Evolutionary conservation across 2,888 invertebrate species (phyloP).

Genomic region (Vesta saturnalis): DNA sequence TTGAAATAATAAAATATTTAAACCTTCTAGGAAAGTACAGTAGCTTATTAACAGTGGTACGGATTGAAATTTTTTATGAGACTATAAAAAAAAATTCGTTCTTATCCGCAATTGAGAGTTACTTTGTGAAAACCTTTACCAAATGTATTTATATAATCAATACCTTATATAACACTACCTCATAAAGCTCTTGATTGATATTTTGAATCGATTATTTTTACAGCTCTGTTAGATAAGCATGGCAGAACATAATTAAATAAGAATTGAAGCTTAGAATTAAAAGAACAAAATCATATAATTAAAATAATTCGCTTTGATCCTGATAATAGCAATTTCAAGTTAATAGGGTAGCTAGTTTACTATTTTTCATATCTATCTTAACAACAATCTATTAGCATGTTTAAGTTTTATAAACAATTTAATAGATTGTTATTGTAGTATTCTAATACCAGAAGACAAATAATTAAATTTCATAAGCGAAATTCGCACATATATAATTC

Average conservation of each 20-base stretch:
- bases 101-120: too few species aligned
- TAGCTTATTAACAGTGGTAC: too few species aligned
- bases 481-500: slow-evolving; percentile 16
- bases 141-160: too few species aligned
- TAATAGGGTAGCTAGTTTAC: slow-evolving; percentile 34
- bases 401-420: slow-evolving; percentile 20
- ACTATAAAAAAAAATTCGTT: too few species aligned
- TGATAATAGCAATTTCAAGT: slow-evolving; percentile 33
- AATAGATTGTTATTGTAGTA: slow-evolving; percentile 33
- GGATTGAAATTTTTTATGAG: too few species aligned
- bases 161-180: too few species aligned
- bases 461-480: slow-evolving; percentile 32
- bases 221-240: slow-evolving; percentile 34
- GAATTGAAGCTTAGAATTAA: slow-evolving; percentile 16
- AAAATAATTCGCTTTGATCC: slow-evolving; percentile 31
- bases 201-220: slow-evolving; percentile 30
- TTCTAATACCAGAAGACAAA: slow-evolving; percentile 36
- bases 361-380: slow-evolving; percentile 38
- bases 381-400: slow-evolving; percentile 26
- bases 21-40: too few species aligned
- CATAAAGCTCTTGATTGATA: background rate
- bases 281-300: slow-evolving; percentile 21
- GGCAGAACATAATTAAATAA: slow-evolving; percentile 27
- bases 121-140: too few species aligned
- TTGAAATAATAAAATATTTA: too few species aligned